Evolutionary conservation across 2,797 vertebrate genomes (phyloP).

Genomic region (Epinephelus awoara): DNA sequence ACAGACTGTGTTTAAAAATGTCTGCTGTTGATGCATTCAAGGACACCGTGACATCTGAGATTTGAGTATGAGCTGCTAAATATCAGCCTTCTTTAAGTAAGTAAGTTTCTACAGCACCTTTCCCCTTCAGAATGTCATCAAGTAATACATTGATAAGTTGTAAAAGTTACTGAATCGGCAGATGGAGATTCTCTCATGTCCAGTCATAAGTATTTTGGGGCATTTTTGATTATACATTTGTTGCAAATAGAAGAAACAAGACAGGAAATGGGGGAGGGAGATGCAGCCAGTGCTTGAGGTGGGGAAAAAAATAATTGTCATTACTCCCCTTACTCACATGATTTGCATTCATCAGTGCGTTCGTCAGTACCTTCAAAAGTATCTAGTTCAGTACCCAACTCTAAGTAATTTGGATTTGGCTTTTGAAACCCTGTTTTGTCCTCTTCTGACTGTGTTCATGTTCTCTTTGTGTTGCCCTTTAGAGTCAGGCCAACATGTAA

Average conservation of each 20-base stretch:
- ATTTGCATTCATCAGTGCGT: too few species aligned
- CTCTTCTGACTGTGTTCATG: too few species aligned
- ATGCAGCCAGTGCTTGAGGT: background rate
- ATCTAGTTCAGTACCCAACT: too few species aligned
- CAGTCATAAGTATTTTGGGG: background rate
- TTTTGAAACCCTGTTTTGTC: too few species aligned
- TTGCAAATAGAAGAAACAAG: background rate
- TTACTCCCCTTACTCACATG: too few species aligned
- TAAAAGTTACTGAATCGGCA: background rate
- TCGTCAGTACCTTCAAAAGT: too few species aligned
- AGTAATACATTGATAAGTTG: background rate
- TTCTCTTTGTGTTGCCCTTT: too few species aligned
- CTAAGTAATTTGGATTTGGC: too few species aligned
- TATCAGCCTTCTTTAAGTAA: background rate
- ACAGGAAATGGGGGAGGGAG: background rate
- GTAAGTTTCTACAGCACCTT: background rate
- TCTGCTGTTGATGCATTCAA: conserved; percentile 2
- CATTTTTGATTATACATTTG: background rate
- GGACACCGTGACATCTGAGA: conserved; percentile 7
- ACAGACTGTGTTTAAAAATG: background rate
- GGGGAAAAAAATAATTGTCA: too few species aligned
- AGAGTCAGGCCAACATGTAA: too few species aligned
- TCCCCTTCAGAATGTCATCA: background rate
- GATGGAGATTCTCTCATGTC: conserved; percentile 1
- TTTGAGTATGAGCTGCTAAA: background rate